These are phyloP conservation scores for Melanophora roralis DNA, from an alignment of 2,888 invertebrate species.

Conservation along the genomic window DNA sequence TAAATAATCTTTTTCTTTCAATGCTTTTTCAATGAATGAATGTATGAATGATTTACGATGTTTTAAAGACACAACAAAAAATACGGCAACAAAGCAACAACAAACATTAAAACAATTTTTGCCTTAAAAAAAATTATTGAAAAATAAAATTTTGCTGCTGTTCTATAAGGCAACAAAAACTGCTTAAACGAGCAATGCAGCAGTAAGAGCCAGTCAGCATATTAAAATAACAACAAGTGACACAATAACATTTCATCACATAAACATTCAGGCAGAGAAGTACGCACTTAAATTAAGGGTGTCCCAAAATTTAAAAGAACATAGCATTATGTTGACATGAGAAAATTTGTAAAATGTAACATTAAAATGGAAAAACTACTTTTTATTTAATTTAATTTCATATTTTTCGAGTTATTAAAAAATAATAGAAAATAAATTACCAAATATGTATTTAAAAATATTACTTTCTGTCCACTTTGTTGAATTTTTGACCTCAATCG, in stretches of 20 bases:
- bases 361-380: no score
- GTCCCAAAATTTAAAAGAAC: no score
- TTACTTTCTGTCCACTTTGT: no score
- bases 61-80: constrained; percentile 46
- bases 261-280: background rate
- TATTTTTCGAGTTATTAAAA: no score
- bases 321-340: no score
- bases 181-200: constrained; percentile 25
- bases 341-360: no score
- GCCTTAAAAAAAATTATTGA: constrained; percentile 65
- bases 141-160: constrained; percentile 51
- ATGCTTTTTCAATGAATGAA: constrained; percentile 66
- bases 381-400: no score
- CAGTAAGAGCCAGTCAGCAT: constrained; percentile 42
- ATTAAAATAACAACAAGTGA: constrained; percentile 58
- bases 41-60: constrained; percentile 68
- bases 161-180: constrained; percentile 28
- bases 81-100: constrained; percentile 24
- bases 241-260: constrained; percentile 55
- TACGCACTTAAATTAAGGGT: no score
- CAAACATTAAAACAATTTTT: constrained; percentile 45
- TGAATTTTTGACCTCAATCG: no score
- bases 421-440: no score
- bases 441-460: no score
- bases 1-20: constrained; percentile 65